Evolutionary conservation across 2,888 invertebrate genomes (phyloP).

Genomic region (Pseudococcus longispinus): DNA sequence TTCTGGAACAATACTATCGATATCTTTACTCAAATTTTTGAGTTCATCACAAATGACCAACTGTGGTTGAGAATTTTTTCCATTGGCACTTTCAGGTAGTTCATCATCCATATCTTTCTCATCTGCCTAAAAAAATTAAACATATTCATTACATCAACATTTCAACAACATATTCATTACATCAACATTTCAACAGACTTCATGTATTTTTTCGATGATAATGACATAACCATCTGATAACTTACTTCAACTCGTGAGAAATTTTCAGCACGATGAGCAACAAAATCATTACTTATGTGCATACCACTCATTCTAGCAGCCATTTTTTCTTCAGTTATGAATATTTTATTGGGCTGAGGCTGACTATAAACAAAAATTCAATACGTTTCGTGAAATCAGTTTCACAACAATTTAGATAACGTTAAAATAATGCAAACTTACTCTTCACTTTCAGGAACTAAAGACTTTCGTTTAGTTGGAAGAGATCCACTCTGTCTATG

Average conservation of each 20-base stretch:
- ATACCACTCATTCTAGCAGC: conserved; percentile 78
- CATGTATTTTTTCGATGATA: neutral
- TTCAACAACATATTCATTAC: too few species aligned
- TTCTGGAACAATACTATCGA: conserved; percentile 44
- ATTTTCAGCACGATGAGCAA: conserved; percentile 54
- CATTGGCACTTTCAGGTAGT: neutral
- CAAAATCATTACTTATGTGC: conserved; percentile 69
- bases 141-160: too few species aligned
- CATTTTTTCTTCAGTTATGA: conserved; percentile 85
- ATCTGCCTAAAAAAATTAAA: neutral
- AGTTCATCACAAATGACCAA: conserved; percentile 48
- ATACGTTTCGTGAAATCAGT: neutral
- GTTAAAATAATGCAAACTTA: neutral
- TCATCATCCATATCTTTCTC: conserved; percentile 36
- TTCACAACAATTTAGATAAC: neutral
- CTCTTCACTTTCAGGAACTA: conserved; percentile 17
- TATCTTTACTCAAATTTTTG: conserved; percentile 40
- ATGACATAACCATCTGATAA: neutral
- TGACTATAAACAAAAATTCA: neutral
- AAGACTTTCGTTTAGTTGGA: conserved; percentile 50
- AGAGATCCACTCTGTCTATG: neutral
- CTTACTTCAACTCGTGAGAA: neutral
- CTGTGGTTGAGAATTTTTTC: conserved; percentile 6
- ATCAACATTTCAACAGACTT: neutral
- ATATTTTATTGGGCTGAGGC: conserved; percentile 71